Evolutionary conservation across 2,113 vertebrate species (phyloP), one percentile per base, ranked within the genome.

Genomic region (Protobothrops flavoviridis): DNA sequence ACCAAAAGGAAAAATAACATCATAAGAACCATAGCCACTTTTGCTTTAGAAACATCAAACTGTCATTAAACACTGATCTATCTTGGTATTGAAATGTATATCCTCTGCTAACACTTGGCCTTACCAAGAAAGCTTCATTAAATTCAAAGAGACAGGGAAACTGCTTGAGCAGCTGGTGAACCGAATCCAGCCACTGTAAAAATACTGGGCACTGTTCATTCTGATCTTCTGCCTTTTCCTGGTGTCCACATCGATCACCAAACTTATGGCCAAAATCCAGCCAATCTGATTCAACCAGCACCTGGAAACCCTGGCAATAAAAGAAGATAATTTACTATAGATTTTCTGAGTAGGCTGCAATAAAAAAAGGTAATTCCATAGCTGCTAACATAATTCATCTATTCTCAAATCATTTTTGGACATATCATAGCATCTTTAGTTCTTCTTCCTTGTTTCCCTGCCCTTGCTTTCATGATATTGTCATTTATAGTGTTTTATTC

Each of bases 71-170:
- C 29, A 29, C 33, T 11, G 91, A 2, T 48, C 69, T 17, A 87
- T 85, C 21, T 87, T 33, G 0, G 0, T 86, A 52, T 91, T 95
- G 69, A 90, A 10, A 43, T 50, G 20, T 2, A 85, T 12, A 56
- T 90, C 86, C 53, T 81, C 88, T 88, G 39, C 23, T 33, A 88
- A 88, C 6, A 64, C 43, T 94, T 33, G 81, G 90, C 96, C 98
- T 97, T 96, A 99, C 99, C 98, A 99, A 97, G 97, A 99, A 99
- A 92, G 99, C 98, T 97, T 99, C 99, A 0, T 99, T 99, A 97
- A 99, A 99, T 98, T 99, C 99, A 11, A 99, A 99, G 91, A 99
- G 97, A 96, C 99, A 99, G 92, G 99, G 99, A 96, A 99, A 99
- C 97, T 99, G 99, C 96, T 99, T 99, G 95, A 99, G 98, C 95